Percentiles rank a stretch among this genome's conserved stretches.
phyloP scores from a whole-genome alignment of 2,888 invertebrate genomes.

The Drosophila paramelanica region DNA sequence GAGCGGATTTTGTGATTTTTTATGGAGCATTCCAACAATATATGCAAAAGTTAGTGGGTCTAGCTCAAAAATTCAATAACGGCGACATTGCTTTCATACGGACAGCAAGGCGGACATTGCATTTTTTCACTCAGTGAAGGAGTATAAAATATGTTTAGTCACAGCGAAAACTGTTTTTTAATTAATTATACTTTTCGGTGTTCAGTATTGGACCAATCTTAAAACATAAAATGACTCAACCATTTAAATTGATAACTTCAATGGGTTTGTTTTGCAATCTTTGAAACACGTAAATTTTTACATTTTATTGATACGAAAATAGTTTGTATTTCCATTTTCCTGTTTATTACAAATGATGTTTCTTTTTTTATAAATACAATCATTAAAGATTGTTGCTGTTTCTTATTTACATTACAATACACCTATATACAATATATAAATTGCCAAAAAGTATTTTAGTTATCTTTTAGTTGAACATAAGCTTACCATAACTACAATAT shows the following conservation, averaged over 20 bases:
- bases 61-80: too few relatives aligned
- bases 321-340: constrained; percentile 55
- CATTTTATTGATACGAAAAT: constrained; percentile 60
- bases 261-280: constrained; percentile 7
- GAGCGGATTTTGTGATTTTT: too few relatives aligned
- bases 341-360: constrained; percentile 43
- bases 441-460: constrained; percentile 64
- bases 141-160: too few relatives aligned
- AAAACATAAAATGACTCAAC: too few relatives aligned
- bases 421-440: constrained; percentile 42
- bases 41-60: too few relatives aligned
- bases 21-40: too few relatives aligned
- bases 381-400: constrained; percentile 53
- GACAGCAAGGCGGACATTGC: too few relatives aligned
- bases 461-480: constrained; percentile 54
- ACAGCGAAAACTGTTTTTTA: too few relatives aligned
- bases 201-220: too few relatives aligned
- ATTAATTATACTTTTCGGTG: too few relatives aligned
- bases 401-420: constrained; percentile 37
- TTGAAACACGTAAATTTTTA: constrained; percentile 21
- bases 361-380: constrained; percentile 45
- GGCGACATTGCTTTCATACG: too few relatives aligned
- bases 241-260: neutral
- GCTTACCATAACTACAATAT: constrained; percentile 56
- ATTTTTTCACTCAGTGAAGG: too few relatives aligned